Evolutionary conservation across 2,888 invertebrate species (phyloP).

Genomic region (Catocala nupta): DNA sequence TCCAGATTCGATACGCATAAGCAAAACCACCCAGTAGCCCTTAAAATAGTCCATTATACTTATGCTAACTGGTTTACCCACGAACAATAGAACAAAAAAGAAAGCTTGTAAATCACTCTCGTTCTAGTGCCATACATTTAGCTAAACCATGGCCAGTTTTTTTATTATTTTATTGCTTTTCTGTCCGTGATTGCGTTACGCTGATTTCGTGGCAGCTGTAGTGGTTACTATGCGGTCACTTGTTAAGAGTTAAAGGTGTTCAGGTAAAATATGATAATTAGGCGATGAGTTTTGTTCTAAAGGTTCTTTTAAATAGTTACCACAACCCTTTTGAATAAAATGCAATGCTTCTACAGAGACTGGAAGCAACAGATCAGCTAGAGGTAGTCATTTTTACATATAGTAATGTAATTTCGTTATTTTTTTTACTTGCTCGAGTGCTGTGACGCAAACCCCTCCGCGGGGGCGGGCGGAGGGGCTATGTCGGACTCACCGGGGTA

Average conservation of each 20-base stretch:
- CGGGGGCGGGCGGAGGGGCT: too few relatives aligned
- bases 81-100: conserved; percentile 49
- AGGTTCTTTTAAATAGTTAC: background rate
- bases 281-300: conserved; percentile 9
- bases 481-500: too few relatives aligned
- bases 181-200: conserved; percentile 49
- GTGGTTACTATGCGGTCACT: conserved; percentile 36
- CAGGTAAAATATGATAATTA: conserved; percentile 45
- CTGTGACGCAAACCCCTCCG: too few relatives aligned
- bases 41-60: conserved; percentile 17
- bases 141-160: conserved; percentile 74
- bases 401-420: too few relatives aligned
- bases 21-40: conserved; percentile 5
- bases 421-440: too few relatives aligned
- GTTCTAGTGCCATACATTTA: conserved; percentile 70
- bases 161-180: conserved; percentile 60
- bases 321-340: too few relatives aligned
- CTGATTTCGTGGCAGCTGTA: conserved; percentile 44
- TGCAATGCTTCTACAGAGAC: too few relatives aligned
- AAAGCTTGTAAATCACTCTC: conserved; percentile 71
- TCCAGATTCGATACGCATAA: background rate
- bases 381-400: too few relatives aligned
- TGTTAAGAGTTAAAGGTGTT: conserved; percentile 17
- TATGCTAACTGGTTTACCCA: conserved; percentile 26
- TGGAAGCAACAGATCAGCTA: too few relatives aligned